These are phyloP conservation scores for Neocrepidodera transversa DNA, from an alignment of 2,888 invertebrate species.

Conservation along the genomic window DNA sequence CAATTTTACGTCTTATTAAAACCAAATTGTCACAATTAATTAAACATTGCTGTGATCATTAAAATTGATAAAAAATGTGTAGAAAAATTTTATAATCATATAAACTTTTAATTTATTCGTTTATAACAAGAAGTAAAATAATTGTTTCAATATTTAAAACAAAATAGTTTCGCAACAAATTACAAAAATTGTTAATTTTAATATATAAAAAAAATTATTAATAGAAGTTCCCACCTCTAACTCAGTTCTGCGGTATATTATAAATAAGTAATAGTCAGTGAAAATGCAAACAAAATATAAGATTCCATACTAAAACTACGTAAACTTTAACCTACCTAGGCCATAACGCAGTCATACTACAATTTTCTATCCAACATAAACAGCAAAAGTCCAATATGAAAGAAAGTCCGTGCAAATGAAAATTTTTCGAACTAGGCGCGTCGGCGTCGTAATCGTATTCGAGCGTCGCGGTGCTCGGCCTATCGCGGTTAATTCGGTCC, in stretches of 20 bases:
- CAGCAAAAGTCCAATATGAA: background rate
- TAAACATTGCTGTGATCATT: too few relatives aligned
- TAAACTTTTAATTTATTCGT: too few relatives aligned
- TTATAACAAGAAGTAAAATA: too few relatives aligned
- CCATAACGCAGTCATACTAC: slow-evolving; percentile 48
- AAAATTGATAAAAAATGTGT: too few relatives aligned
- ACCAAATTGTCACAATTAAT: too few relatives aligned
- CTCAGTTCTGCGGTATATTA: background rate
- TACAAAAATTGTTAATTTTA: too few relatives aligned
- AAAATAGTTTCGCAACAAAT: too few relatives aligned
- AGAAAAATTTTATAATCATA: too few relatives aligned
- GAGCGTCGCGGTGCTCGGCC: slow-evolving; percentile 51
- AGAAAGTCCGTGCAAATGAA: background rate
- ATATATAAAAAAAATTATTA: background rate
- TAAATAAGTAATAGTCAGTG: background rate
- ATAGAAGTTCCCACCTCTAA: background rate
- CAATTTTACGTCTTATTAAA: too few relatives aligned
- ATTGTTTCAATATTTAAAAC: too few relatives aligned
- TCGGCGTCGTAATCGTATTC: slow-evolving; percentile 42
- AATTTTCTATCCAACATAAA: slow-evolving; percentile 14
- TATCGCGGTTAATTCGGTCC: slow-evolving; percentile 56
- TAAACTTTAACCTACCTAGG: slow-evolving; percentile 47
- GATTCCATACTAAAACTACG: too few relatives aligned
- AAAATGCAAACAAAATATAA: background rate
- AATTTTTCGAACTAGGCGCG: slow-evolving; percentile 37